phyloP scores from a whole-genome alignment of 2,888 invertebrate genomes.

The Drosophila infuscata region DNA sequence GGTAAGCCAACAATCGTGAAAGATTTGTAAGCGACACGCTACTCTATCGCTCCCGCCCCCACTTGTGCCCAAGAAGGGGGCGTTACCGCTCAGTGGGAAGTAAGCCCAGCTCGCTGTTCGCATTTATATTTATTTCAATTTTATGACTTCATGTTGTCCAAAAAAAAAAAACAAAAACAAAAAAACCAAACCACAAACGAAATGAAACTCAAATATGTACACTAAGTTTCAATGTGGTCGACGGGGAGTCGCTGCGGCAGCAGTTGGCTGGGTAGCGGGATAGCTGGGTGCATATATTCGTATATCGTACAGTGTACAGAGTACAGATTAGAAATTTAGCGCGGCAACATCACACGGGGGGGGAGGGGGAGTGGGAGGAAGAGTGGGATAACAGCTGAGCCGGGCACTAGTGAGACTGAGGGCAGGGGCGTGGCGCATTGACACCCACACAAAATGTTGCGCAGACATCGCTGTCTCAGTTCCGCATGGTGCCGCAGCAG shows the following conservation, averaged over 20 bases:
- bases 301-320: conserved; percentile 44
- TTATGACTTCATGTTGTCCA: conserved; percentile 76
- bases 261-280: conserved; percentile 5
- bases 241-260: conserved; percentile 25
- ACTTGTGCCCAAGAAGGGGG: conserved; percentile 36
- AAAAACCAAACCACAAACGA: conserved; percentile 73
- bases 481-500: conserved; percentile 25
- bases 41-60: conserved; percentile 9
- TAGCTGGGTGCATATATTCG: conserved; percentile 30
- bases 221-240: conserved; percentile 71
- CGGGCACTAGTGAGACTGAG: conserved; percentile 42
- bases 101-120: conserved; percentile 50
- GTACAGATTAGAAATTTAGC: conserved; percentile 75
- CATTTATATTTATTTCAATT: conserved; percentile 81
- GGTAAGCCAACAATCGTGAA: conserved; percentile 49
- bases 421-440: conserved; percentile 70
- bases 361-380: conserved; percentile 2
- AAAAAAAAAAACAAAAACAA: conserved; percentile 64
- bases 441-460: conserved; percentile 61
- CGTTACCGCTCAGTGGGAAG: conserved; percentile 67
- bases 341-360: conserved; percentile 56
- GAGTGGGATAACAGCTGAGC: conserved; percentile 31
- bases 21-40: conserved; percentile 61
- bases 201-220: conserved; percentile 80
- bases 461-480: conserved; percentile 51